Evolutionary conservation across 2,113 vertebrate species (phyloP), one percentile per base, ranked within the genome.

Genomic region (Rhegmatorhina hoffmannsi): DNA sequence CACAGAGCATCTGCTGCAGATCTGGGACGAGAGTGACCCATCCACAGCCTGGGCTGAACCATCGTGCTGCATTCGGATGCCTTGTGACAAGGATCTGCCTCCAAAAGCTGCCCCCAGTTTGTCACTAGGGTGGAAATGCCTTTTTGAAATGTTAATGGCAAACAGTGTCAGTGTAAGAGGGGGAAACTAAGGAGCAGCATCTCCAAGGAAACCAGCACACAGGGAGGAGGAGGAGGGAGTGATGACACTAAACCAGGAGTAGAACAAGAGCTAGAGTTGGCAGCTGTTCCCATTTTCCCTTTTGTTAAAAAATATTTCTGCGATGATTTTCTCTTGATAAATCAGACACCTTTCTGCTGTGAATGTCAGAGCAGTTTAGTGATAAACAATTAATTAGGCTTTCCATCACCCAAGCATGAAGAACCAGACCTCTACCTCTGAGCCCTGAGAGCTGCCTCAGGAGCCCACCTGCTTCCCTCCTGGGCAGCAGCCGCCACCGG

Each of bases 1-100:
- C 94, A 94, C 60, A 85, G 75, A 90, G 89, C 89, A 89, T 93
- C 93, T 94, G 83, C 75, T 77, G 73, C 79, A 80, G 80, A 55
- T 31, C 74, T 53, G 58, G 43, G 49, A 74, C 19, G 69, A 88
- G 73, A 44, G 15, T 59, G 83, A 86, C 63, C 72, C 46, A 34
- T 60, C 62, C 52, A 5, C 74, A 79, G 85, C 56, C 40, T 1
- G 47, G 29, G 55, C 7, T 73, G 79, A 64, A 18, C 2, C 10
- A 43, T 55, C 59, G 38, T 21, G 47, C 74, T 80, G 76, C 33
- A 46, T 52, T 81, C 0, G 0, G 69, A 34, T 63, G 82, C 46
- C 46, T 85, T 6, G 3, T 79, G 70, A 80, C 67, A 76, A 73
- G 38, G 52, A 55, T 70, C 52, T 89, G 80, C 77, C 84, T 84